Evolutionary conservation across 2,797 vertebrate genomes (phyloP).

Genomic region (Enteromius mattozi): DNA sequence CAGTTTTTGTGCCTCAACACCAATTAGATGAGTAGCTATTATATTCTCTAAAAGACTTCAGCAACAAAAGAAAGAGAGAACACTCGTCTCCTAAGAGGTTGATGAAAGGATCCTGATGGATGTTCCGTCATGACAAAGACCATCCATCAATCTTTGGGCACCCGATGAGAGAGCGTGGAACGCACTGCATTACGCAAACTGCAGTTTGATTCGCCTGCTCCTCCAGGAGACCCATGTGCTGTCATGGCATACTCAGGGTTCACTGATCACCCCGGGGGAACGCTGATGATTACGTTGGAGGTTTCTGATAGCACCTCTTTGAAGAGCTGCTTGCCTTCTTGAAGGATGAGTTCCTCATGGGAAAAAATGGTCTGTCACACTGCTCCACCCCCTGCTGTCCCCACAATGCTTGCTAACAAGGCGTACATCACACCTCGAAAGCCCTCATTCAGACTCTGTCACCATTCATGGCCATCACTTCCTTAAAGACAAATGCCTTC

Average conservation of each 20-base stretch:
- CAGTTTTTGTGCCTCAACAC: slow-evolving; percentile 57
- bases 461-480: slow-evolving; percentile 87
- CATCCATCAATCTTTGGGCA: slow-evolving; percentile 73
- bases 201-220: slow-evolving; percentile 72
- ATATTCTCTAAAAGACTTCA: slow-evolving; percentile 55
- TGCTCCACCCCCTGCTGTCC: slow-evolving; percentile 73
- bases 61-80: slow-evolving; percentile 53
- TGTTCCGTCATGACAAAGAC: slow-evolving; percentile 64
- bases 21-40: slow-evolving; percentile 69
- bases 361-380: slow-evolving; percentile 59
- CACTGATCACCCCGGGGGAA: slow-evolving; percentile 63
- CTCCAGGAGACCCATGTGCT: slow-evolving; percentile 65
- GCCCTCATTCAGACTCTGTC: slow-evolving; percentile 83
- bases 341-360: slow-evolving; percentile 59
- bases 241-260: slow-evolving; percentile 65
- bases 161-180: slow-evolving; percentile 65
- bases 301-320: slow-evolving; percentile 52
- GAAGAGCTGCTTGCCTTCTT: slow-evolving; percentile 51
- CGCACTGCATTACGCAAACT: slow-evolving; percentile 70
- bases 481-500: slow-evolving; percentile 88
- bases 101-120: slow-evolving; percentile 64
- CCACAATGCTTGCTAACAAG: slow-evolving; percentile 81
- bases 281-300: slow-evolving; percentile 50
- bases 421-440: slow-evolving; percentile 82
- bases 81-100: slow-evolving; percentile 59